Evolutionary conservation across 2,888 invertebrate genomes (phyloP).

Genomic region (Fragum fragum): DNA sequence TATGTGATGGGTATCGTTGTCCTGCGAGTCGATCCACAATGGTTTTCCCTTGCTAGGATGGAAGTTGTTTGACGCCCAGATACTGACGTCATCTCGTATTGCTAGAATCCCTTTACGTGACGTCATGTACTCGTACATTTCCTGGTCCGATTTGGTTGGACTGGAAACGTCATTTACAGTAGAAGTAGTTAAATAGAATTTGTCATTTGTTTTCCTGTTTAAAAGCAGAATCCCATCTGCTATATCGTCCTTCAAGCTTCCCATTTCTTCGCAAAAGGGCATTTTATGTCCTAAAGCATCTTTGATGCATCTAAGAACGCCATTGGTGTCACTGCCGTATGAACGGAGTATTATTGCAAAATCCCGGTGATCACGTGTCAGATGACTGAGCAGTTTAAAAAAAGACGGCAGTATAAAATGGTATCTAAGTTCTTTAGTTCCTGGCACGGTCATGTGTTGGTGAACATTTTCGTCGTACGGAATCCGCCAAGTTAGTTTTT

Average conservation of each 20-base stretch:
- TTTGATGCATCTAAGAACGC: conserved; percentile 56
- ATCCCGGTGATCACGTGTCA: conserved; percentile 41
- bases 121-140: conserved; percentile 57
- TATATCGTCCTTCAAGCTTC: conserved; percentile 24
- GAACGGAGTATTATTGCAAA: conserved; percentile 59
- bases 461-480: conserved; percentile 58
- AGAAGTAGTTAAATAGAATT: conserved; percentile 26
- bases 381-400: conserved; percentile 44
- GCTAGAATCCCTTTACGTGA: conserved; percentile 47
- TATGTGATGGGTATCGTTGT: conserved; percentile 56
- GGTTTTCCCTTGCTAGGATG: conserved; percentile 62
- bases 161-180: neutral
- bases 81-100: conserved; percentile 49
- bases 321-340: conserved; percentile 55
- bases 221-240: conserved; percentile 22
- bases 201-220: conserved; percentile 17
- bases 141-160: conserved; percentile 40
- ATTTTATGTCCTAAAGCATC: conserved; percentile 32
- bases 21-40: conserved; percentile 52
- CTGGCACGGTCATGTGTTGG: conserved; percentile 52
- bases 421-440: conserved; percentile 44
- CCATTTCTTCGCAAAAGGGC: conserved; percentile 41
- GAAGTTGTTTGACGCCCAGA: conserved; percentile 56
- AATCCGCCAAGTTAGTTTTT: conserved; percentile 51
- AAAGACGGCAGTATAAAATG: conserved; percentile 64